These are phyloP conservation scores for Acropternis orthonyx DNA, from an alignment of 2,797 vertebrate genomes.

Conservation along the genomic window DNA sequence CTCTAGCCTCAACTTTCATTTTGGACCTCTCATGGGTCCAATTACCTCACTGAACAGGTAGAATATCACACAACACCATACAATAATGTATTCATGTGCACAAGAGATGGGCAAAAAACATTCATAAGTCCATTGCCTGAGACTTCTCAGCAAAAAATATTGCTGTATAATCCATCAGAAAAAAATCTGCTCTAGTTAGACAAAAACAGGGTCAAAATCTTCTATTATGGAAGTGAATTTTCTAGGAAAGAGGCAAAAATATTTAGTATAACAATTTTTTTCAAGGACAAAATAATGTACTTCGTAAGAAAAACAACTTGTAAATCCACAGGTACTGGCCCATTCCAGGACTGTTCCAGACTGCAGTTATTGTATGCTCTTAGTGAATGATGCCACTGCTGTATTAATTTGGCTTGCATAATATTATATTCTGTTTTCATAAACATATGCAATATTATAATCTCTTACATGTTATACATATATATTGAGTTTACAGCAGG, in stretches of 20 bases:
- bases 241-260: not conserved
- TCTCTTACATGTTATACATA: not conserved
- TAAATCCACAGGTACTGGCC: not conserved
- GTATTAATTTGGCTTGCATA: not conserved
- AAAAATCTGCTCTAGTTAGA: not conserved
- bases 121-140: not conserved
- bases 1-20: not conserved
- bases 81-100: not conserved
- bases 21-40: not conserved
- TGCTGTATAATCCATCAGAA: not conserved
- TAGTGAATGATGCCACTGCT: not conserved
- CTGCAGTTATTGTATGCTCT: not conserved
- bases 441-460: not conserved
- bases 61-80: not conserved
- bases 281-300: not conserved
- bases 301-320: not conserved
- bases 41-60: not conserved
- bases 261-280: slow-evolving; percentile 8
- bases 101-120: not conserved
- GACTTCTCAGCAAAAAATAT: not conserved
- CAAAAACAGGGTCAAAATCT: not conserved
- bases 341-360: not conserved
- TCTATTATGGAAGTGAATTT: not conserved
- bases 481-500: not conserved
- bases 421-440: not conserved